Evolutionary conservation across 2,888 invertebrate species (phyloP).

Genomic region (Cheilosia soror): DNA sequence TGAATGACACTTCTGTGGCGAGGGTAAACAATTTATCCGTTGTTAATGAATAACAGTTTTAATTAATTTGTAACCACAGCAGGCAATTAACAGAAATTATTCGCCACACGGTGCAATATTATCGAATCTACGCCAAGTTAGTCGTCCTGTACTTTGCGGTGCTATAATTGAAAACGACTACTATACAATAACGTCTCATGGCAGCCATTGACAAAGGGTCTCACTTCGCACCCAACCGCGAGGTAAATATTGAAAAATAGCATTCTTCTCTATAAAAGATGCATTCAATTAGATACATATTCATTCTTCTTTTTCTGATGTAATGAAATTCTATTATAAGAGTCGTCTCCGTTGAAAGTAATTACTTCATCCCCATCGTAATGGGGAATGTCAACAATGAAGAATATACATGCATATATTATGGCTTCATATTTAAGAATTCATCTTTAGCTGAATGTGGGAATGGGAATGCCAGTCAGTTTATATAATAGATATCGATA

Average conservation of each 20-base stretch:
- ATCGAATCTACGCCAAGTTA: not conserved
- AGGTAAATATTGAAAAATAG: not conserved
- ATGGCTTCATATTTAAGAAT: not conserved
- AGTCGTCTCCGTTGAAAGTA: not conserved
- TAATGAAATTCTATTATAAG: not conserved
- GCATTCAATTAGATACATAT: not conserved
- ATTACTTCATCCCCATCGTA: not conserved
- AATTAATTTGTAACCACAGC: constrained; percentile 22
- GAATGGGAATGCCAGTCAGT: not conserved
- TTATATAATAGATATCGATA: not conserved
- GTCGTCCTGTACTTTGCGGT: not conserved
- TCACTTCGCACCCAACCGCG: not conserved
- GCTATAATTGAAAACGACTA: not conserved
- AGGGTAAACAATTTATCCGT: constrained; percentile 5
- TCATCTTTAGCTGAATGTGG: not conserved
- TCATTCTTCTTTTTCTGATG: not conserved
- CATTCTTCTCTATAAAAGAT: not conserved
- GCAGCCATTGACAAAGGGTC: not conserved
- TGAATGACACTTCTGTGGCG: not conserved
- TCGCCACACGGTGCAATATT: constrained; percentile 6
- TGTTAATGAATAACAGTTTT: not conserved
- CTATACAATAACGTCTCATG: not conserved
- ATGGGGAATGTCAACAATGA: not conserved
- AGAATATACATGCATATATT: not conserved
- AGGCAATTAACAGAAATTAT: not conserved